Conservation (phyloP, 2,888 invertebrate genomes). For the Hypercompe scribonia region DNA sequence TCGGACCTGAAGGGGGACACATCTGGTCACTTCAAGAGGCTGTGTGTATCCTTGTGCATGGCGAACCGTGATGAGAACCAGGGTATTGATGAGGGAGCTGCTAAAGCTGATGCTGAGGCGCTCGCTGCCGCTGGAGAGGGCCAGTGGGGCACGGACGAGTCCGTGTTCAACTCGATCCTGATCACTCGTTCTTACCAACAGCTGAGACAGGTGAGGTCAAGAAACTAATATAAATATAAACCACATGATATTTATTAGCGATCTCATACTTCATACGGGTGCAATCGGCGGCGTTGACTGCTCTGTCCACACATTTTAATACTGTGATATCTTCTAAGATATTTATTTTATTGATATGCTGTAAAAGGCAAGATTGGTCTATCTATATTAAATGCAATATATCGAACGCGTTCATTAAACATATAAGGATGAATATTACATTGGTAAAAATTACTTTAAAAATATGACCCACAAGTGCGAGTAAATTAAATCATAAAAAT, state of each 20-base stretch:
- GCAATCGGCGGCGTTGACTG: no score
- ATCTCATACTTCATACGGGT: no score
- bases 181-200: conserved; percentile 96
- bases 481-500: no score
- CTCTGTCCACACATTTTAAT: no score
- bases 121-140: conserved; percentile 92
- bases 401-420: no score
- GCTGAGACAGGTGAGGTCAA: conserved; percentile 87
- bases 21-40: conserved; percentile 97
- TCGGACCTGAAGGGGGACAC: conserved; percentile 96
- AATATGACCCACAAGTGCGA: no score
- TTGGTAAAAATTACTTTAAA: no score
- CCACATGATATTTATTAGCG: not conserved
- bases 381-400: no score
- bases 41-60: conserved; percentile 95
- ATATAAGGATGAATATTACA: no score
- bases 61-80: conserved; percentile 97
- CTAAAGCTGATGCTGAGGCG: conserved; percentile 93
- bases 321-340: no score
- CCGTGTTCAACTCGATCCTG: conserved; percentile 94
- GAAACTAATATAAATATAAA: not conserved
- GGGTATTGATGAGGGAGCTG: conserved; percentile 92
- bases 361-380: no score
- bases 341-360: no score
- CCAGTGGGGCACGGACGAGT: conserved; percentile 97